These are phyloP conservation scores for Hylomyscus alleni DNA, from an alignment of 2,797 vertebrate species.

Conservation along the genomic window DNA sequence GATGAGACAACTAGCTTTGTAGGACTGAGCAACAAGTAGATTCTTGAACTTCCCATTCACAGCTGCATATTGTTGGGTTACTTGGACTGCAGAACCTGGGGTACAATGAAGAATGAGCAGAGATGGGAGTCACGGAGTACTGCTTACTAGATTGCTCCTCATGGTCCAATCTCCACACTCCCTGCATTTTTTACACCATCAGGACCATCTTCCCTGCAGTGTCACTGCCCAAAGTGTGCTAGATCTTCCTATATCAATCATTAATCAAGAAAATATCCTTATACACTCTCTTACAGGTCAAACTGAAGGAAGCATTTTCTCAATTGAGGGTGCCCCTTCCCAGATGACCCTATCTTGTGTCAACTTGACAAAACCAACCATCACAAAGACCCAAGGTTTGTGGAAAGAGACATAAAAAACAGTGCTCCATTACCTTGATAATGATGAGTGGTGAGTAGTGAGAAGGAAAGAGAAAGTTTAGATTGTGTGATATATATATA, in stretches of 20 bases:
- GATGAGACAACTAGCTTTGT: background rate
- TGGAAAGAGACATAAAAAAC: slow-evolving; percentile 1
- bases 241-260: too few species aligned
- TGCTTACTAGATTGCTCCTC: background rate
- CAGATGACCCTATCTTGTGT: too few species aligned
- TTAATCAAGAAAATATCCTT: too few species aligned
- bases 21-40: background rate
- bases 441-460: background rate
- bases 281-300: too few species aligned
- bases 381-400: background rate
- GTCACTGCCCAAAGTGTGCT: background rate
- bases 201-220: too few species aligned
- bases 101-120: background rate
- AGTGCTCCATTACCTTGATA: background rate
- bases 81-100: background rate
- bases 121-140: background rate
- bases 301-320: too few species aligned
- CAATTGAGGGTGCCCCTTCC: too few species aligned
- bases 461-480: background rate
- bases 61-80: background rate
- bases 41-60: background rate
- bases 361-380: background rate
- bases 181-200: background rate
- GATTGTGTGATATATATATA: too few species aligned
- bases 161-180: background rate